A percentile compares a stretch with the other conserved stretches of the same genome.
Evolutionary conservation across 2,113 vertebrate species (phyloP).

Genomic region (Prunella fulvescens): DNA sequence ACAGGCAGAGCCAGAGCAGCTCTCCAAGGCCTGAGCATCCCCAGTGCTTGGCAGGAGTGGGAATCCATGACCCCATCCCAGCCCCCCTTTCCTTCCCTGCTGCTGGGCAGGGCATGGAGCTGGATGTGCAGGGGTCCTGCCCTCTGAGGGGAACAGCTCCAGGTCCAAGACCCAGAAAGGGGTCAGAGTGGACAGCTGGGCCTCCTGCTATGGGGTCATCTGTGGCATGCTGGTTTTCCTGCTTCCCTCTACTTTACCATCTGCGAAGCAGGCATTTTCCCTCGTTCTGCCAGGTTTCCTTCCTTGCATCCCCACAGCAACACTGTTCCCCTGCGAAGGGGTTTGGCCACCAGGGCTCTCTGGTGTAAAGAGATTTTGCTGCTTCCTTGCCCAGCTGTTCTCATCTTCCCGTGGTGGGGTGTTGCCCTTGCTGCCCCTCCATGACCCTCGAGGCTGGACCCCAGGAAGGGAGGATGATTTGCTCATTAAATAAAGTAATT

Average conservation of each 20-base stretch:
- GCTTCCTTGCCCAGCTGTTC: background rate
- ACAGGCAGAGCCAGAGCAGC: background rate
- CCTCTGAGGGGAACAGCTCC: background rate
- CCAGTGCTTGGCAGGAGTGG: background rate
- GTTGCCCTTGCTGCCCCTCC: fast-evolving
- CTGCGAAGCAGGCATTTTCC: background rate
- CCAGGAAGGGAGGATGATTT: fast-evolving
- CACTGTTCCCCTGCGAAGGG: background rate
- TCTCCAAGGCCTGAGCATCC: background rate
- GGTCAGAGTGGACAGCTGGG: background rate
- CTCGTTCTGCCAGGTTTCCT: background rate
- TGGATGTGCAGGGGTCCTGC: background rate
- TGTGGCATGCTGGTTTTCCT: background rate
- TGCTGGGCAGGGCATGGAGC: background rate
- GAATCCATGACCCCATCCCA: background rate
- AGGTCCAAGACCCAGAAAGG: background rate
- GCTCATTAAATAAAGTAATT: background rate
- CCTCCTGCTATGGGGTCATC: background rate
- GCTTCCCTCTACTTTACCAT: background rate
- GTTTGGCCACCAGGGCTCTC: background rate
- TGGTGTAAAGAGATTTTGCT: background rate
- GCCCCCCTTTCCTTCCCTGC: background rate
- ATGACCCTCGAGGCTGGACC: fast-evolving
- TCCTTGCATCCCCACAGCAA: background rate
- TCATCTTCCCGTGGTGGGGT: fast-evolving